Evolutionary conservation across 2,888 invertebrate genomes (phyloP), one percentile per base, ranked within the genome.

Genomic region (Caenorhabditis sinica): DNA sequence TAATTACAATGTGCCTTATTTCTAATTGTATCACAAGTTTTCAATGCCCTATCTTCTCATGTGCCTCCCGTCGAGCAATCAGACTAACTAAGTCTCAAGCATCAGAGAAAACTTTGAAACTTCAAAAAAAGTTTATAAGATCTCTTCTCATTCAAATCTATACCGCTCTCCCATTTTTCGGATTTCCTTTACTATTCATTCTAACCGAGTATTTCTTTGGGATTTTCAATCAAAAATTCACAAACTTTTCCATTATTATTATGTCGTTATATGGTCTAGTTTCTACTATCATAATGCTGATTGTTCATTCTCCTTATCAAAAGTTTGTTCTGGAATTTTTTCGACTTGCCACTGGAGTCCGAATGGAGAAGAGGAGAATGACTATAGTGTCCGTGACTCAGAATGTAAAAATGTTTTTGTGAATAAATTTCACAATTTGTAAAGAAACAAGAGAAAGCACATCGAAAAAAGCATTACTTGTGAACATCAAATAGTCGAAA

Each of bases 191-290:
- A 40, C 23, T 49, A 17, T 49, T 13, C 17, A 15, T 49, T 49
- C 49, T 49, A 1, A 13, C n/a, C 4, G 49, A 49, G 6, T 49
- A 0, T n/a, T 15, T 15, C 0, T 17, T n/a, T 65, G 53, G n/a
- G n/a, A n/a, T n/a, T n/a, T n/a, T n/a, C 20, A 65, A 63, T 6
- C 74, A 74, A 49, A 65, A 51, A 28, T n/a, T 65, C 28, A 74
- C 51, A 3, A 74, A 74, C 28, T 17, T 74, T 15, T 40, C 63
- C 2, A 6, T 74, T n/a, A 58, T 66, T 25, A 9, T 58, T 9
- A 66, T 75, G 8, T 28, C 56, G 0, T 58, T 33, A 5, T 58
- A 75, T 9, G 75, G 75, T 15, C 23, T 75, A 0, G 20, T 75
- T 20, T 56, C 66, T 0, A 45, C 75, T 0, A 36, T 65, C 20